These are phyloP conservation scores for Cordilura impudica DNA, from an alignment of 2,888 invertebrate genomes.

Conservation along the genomic window DNA sequence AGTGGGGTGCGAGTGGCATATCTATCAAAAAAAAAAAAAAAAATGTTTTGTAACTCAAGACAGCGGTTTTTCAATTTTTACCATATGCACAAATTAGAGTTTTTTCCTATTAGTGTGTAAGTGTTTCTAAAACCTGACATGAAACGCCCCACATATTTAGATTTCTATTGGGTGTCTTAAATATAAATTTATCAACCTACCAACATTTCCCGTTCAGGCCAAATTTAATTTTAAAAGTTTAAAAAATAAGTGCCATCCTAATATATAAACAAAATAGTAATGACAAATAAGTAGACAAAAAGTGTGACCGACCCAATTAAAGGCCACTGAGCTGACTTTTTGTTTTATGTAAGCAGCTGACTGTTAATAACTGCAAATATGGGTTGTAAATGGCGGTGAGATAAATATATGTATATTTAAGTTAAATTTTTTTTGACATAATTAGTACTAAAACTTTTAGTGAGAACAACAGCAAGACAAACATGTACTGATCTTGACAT, in stretches of 20 bases:
- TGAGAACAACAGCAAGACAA: not conserved
- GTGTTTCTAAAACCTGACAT: too few relatives aligned
- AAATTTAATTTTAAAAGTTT: too few relatives aligned
- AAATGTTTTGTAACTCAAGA: too few relatives aligned
- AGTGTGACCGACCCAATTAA: slow-evolving; percentile 52
- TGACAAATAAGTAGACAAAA: not conserved
- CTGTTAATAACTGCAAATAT: slow-evolving; percentile 38
- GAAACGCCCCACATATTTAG: too few relatives aligned
- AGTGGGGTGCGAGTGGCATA: too few relatives aligned
- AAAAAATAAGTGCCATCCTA: not conserved
- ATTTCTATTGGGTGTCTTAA: too few relatives aligned
- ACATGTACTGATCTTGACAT: not conserved
- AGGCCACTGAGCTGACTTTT: slow-evolving; percentile 50
- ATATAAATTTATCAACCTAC: too few relatives aligned
- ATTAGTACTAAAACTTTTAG: not conserved
- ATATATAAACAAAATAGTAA: not conserved
- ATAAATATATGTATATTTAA: not conserved
- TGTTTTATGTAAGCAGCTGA: slow-evolving; percentile 1
- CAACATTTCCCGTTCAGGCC: too few relatives aligned
- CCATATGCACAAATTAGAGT: too few relatives aligned
- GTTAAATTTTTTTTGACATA: not conserved
- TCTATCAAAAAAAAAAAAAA: too few relatives aligned
- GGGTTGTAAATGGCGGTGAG: slow-evolving; percentile 27
- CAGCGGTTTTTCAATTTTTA: too few relatives aligned
- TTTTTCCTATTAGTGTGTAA: too few relatives aligned